These are phyloP conservation scores for Luperina testacea DNA, from an alignment of 2,888 invertebrate genomes.

Conservation along the genomic window DNA sequence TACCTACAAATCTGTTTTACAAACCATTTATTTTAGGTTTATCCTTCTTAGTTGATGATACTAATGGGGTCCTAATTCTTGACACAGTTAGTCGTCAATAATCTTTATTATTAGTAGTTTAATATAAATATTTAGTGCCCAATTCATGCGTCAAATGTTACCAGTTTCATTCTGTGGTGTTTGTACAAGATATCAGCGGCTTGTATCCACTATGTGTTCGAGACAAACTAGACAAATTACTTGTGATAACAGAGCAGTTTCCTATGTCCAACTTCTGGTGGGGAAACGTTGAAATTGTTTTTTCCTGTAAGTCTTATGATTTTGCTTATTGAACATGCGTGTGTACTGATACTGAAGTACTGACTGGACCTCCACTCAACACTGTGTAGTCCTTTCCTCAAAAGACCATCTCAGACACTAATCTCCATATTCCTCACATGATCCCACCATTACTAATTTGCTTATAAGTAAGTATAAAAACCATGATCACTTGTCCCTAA, in stretches of 20 bases:
- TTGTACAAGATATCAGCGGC: slow-evolving; percentile 46
- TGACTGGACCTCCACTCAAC: not conserved
- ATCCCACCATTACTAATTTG: not conserved
- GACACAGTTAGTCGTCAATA: slow-evolving; percentile 11
- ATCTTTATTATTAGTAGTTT: not conserved
- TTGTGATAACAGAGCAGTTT: slow-evolving; percentile 32
- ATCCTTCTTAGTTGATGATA: not conserved
- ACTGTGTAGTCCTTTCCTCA: not conserved
- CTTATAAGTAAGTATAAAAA: no score
- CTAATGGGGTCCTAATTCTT: not conserved
- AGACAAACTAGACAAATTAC: slow-evolving; percentile 29
- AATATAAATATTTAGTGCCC: slow-evolving; percentile 11
- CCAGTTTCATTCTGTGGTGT: slow-evolving; percentile 30
- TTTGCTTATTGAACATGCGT: not conserved
- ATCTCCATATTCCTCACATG: not conserved
- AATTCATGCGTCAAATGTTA: slow-evolving; percentile 51
- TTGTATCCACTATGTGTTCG: slow-evolving; percentile 35
- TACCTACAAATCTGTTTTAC: no score
- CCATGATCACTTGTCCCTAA: no score
- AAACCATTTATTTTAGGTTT: not conserved
- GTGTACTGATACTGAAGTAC: not conserved
- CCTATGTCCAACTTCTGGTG: not conserved
- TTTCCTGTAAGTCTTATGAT: not conserved
- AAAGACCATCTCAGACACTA: not conserved
- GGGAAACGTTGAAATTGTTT: not conserved